Percentiles rank a stretch among this genome's conserved stretches.
Evolutionary conservation across 2,888 invertebrate genomes (phyloP).

Genomic region (Lampropteryx suffumata): DNA sequence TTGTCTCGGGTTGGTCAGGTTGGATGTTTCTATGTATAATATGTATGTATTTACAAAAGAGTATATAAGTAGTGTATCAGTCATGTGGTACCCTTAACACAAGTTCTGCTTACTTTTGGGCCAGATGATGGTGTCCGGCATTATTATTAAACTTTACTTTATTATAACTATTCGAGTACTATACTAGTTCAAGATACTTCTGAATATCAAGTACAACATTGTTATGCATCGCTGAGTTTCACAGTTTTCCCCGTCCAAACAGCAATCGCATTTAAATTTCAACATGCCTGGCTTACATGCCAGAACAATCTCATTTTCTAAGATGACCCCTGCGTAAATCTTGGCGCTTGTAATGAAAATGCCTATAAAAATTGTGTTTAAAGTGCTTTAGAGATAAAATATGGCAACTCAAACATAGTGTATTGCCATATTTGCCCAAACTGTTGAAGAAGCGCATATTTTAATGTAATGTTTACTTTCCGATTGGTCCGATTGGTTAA

Average conservation of each 20-base stretch:
- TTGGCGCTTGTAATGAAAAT: conserved; percentile 58
- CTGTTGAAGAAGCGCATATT: no score
- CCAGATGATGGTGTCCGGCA: no score
- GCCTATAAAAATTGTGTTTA: conserved; percentile 42
- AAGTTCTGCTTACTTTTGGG: no score
- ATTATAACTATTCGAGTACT: no score
- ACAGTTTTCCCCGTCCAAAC: conserved; percentile 40
- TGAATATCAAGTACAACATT: conserved; percentile 41
- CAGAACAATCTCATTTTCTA: conserved; percentile 59
- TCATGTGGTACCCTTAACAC: no score
- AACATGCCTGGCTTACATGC: conserved; percentile 44
- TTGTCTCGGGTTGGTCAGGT: no score
- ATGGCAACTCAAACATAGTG: conserved; percentile 29
- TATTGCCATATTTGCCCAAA: not conserved
- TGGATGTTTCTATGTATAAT: no score
- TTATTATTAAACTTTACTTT: no score
- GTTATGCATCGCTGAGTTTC: conserved; percentile 33
- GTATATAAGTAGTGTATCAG: no score
- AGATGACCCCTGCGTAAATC: conserved; percentile 46
- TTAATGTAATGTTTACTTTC: no score
- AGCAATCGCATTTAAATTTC: conserved; percentile 46
- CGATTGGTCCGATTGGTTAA: no score
- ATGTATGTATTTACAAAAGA: no score
- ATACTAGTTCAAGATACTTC: conserved; percentile 33
- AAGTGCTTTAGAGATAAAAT: conserved; percentile 36